Evolutionary conservation across 1,140 invertebrate genomes (phyloP).

Genomic region (Schmidtea mediterranea): DNA sequence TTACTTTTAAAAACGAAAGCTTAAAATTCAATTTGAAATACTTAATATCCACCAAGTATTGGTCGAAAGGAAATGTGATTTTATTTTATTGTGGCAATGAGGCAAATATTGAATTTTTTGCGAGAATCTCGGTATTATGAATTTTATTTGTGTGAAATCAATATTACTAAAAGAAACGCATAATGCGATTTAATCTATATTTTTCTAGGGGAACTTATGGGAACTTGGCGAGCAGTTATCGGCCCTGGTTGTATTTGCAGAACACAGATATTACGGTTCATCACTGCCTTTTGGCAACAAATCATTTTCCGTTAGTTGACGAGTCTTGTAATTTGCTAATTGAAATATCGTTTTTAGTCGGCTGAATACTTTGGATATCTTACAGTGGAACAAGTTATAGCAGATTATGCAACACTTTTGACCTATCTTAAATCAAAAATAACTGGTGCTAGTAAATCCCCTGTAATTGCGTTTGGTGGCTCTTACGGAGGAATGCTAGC

Average conservation of each 20-base stretch:
- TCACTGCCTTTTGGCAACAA: slow-evolving; percentile 53
- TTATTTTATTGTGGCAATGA: slow-evolving; percentile 95
- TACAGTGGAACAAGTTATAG: slow-evolving; percentile 63
- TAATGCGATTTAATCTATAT: no score
- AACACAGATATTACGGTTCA: slow-evolving; percentile 65
- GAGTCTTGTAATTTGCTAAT: no score
- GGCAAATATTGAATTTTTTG: slow-evolving; percentile 62
- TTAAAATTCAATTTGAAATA: slow-evolving; percentile 47
- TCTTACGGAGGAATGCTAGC: slow-evolving; percentile 83
- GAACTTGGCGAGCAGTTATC: slow-evolving; percentile 50
- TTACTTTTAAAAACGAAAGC: slow-evolving; percentile 41
- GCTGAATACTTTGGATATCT: slow-evolving; percentile 35
- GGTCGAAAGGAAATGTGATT: slow-evolving; percentile 37
- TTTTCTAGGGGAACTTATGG: slow-evolving; percentile 49
- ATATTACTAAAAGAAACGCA: no score
- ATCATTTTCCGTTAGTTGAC: no score
- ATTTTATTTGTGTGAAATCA: no score
- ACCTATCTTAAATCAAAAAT: slow-evolving; percentile 32
- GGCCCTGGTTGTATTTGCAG: slow-evolving; percentile 64
- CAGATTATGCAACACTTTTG: slow-evolving; percentile 65
- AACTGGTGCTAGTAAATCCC: slow-evolving; percentile 28
- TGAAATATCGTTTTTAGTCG: no score
- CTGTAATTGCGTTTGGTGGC: slow-evolving; percentile 68
- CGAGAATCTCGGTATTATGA: slow-evolving; percentile 45
- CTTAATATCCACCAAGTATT: slow-evolving; percentile 42